Conservation (phyloP, 2,797 vertebrate genomes). For the Manis pentadactyla region DNA sequence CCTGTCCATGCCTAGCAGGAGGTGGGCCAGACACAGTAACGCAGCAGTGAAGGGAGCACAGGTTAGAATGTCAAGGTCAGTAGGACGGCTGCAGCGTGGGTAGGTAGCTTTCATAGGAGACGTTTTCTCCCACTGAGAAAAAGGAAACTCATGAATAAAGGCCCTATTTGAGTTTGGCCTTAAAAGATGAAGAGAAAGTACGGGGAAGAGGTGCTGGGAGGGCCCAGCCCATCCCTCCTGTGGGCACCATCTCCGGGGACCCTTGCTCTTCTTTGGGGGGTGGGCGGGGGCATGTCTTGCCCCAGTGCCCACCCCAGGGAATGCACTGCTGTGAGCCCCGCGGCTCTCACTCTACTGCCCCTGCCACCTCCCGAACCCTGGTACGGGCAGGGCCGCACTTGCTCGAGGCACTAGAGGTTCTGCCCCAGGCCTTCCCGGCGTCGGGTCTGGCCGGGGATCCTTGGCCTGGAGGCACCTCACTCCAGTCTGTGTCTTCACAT, state of each 20-base stretch:
- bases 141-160: too few relatives aligned
- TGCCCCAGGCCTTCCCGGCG: too few relatives aligned
- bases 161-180: too few relatives aligned
- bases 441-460: rapidly evolving
- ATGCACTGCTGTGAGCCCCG: neutral
- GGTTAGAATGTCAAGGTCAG: too few relatives aligned
- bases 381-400: neutral
- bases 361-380: neutral
- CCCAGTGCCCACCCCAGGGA: neutral
- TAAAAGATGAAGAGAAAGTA: too few relatives aligned
- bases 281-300: neutral
- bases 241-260: neutral
- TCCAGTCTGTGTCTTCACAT: rapidly evolving
- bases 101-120: too few relatives aligned
- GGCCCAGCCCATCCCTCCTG: neutral
- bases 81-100: too few relatives aligned
- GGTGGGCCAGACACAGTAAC: too few relatives aligned
- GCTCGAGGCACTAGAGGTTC: neutral
- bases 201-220: too few relatives aligned
- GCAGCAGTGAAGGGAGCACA: too few relatives aligned
- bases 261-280: neutral
- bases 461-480: rapidly evolving
- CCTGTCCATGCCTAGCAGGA: too few relatives aligned
- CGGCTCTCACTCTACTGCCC: rapidly evolving
- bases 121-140: too few relatives aligned